Evolutionary conservation across 2,113 vertebrate genomes (phyloP), one percentile per base, ranked within the genome.

Genomic region (Anhinga rufa): DNA sequence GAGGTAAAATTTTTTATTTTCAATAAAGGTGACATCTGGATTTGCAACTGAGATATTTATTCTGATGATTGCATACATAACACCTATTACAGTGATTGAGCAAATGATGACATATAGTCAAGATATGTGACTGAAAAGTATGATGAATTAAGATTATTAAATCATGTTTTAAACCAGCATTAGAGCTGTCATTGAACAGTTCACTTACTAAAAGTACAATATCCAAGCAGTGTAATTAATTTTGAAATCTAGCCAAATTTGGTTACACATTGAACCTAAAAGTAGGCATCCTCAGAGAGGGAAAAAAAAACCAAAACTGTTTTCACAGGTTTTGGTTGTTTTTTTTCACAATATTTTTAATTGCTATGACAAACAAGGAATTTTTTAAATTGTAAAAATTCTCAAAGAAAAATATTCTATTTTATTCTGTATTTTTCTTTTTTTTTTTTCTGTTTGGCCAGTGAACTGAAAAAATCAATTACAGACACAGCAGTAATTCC

Each of bases 381-480:
- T 38, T 52, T 82, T 94, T 54, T 0, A 24, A 75, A 87, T 29
- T 32, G 7, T 22, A 5, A 70, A 79, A 71, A 86, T n/a, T 60
- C 29, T 66, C 9, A 76, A 77, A 77, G 18, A 6, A 79, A 65
- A 60, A 58, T 44, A 40, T 54, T 94, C 51, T 24, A 14, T 55
- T 82, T 82, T 22, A n/a, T 17, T 46, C 64, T 9, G 3, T 36
- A 9, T 9, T 44, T 17, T 55, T 60, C 15, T 3, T 64, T 55
- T 29, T 26, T 19, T 11, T 40, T 17, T 34, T 1, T 13, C 51
- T 70, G 10, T 72, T 94, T 90, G 82, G 65, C 52, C 16, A 92
- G 64, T 55, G 79, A 94, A 94, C 36, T 70, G 69, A 95, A 97
- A 96, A 96, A 95, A 96, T 93, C 88, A 96, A 94, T 95, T 96